Evolutionary conservation across 2,888 invertebrate genomes (phyloP).

Genomic region (Urechis unicinctus): DNA sequence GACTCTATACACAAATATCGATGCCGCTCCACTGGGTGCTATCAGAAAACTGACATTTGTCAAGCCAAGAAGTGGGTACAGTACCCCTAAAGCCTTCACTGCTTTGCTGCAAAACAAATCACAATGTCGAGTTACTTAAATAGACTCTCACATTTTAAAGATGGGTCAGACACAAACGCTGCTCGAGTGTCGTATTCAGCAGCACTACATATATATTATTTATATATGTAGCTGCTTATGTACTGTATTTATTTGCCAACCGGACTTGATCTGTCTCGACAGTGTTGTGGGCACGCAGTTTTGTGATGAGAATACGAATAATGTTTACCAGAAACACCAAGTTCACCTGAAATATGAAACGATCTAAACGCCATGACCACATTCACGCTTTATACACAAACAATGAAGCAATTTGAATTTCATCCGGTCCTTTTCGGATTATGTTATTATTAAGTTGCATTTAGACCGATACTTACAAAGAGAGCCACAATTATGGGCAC

Average conservation of each 20-base stretch:
- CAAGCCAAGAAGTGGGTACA: constrained; percentile 57
- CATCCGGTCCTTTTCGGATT: neutral
- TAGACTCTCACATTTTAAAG: too few species aligned
- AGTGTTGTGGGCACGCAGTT: constrained; percentile 51
- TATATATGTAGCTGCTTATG: too few species aligned
- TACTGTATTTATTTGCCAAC: too few species aligned
- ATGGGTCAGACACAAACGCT: neutral
- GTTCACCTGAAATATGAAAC: constrained; percentile 47
- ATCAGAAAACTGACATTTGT: constrained; percentile 55
- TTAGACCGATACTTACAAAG: constrained; percentile 19
- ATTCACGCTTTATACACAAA: too few species aligned
- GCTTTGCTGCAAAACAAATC: constrained; percentile 52
- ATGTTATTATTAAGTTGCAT: too few species aligned
- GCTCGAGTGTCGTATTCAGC: too few species aligned
- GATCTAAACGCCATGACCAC: too few species aligned
- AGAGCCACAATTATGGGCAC: constrained; percentile 18
- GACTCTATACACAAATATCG: constrained; percentile 53
- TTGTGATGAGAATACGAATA: constrained; percentile 52
- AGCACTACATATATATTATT: too few species aligned
- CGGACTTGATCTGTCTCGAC: constrained; percentile 52
- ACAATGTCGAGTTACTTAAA: too few species aligned
- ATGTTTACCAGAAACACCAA: constrained; percentile 51
- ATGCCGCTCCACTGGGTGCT: constrained; percentile 29
- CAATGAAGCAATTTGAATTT: neutral
- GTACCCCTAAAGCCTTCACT: constrained; percentile 55